Evolutionary conservation across 2,113 vertebrate species (phyloP).

Genomic region (Oncorhynchus tshawytscha): DNA sequence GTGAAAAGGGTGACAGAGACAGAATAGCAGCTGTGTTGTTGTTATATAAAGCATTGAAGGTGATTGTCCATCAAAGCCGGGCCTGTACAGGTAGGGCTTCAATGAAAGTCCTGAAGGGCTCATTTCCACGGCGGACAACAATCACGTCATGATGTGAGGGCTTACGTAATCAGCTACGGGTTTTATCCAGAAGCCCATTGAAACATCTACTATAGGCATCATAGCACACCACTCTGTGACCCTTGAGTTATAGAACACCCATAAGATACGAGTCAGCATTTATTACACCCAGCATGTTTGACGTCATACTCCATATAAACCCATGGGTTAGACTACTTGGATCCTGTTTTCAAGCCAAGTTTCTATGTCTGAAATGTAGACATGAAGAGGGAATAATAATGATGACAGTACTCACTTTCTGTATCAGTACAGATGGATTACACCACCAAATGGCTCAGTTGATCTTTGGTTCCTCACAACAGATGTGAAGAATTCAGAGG

Average conservation of each 20-base stretch:
- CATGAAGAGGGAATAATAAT: not conserved
- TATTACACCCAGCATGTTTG: not conserved
- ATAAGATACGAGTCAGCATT: slow-evolving; percentile 3
- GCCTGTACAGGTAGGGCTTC: slow-evolving; percentile 10
- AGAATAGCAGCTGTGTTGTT: slow-evolving; percentile 21
- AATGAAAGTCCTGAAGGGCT: slow-evolving; percentile 28
- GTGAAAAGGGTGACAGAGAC: slow-evolving; percentile 7
- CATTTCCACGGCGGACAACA: slow-evolving; percentile 29
- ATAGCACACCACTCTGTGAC: not conserved
- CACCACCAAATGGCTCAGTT: not conserved
- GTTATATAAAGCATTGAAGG: slow-evolving; percentile 11
- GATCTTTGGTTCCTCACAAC: slow-evolving; percentile 5
- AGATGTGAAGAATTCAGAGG: slow-evolving; percentile 14
- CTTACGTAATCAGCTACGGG: slow-evolving; percentile 30
- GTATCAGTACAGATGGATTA: slow-evolving; percentile 4
- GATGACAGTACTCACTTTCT: slow-evolving; percentile 46
- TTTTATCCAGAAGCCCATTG: slow-evolving; percentile 23
- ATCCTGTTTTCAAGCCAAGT: too few species aligned
- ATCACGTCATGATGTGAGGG: slow-evolving; percentile 6
- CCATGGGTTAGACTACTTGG: too few species aligned
- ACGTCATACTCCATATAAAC: too few species aligned
- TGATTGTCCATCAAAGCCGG: slow-evolving; percentile 7
- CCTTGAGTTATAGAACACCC: slow-evolving; percentile 5
- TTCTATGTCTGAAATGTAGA: too few species aligned
- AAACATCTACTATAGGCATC: not conserved